These are phyloP conservation scores for Argopecten irradians DNA, from an alignment of 1,140 invertebrate genomes.

Conservation along the genomic window DNA sequence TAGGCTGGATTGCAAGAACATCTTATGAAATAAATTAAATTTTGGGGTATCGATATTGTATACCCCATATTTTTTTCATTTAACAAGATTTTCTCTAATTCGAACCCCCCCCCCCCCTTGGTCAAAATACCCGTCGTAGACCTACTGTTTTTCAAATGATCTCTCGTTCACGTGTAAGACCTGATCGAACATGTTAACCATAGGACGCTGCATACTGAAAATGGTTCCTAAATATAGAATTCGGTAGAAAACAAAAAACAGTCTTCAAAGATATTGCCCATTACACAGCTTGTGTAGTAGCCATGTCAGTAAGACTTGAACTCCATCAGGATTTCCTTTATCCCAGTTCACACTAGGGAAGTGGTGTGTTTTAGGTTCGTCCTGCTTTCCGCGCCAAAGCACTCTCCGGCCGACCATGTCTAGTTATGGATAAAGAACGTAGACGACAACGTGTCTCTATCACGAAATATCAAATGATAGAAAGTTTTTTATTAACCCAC, in stretches of 20 bases:
- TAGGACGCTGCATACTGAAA: no score
- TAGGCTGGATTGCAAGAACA: no score
- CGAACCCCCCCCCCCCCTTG: no score
- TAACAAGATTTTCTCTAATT: no score
- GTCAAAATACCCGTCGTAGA: no score
- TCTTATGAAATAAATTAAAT: no score
- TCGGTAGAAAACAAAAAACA: neutral
- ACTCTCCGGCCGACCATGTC: neutral
- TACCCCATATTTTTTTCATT: no score
- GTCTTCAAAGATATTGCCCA: neutral
- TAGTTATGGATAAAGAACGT: neutral
- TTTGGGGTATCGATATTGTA: no score
- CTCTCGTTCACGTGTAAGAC: no score
- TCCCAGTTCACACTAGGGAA: neutral
- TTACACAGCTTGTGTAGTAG: neutral
- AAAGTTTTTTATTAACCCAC: neutral
- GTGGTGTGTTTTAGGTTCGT: neutral
- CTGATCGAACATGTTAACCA: no score
- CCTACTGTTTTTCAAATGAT: no score
- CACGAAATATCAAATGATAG: neutral
- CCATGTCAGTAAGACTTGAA: neutral
- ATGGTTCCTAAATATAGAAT: neutral
- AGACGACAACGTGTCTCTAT: neutral
- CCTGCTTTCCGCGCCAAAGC: neutral
- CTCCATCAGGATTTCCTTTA: neutral